Evolutionary conservation across 2,888 invertebrate species (phyloP), one percentile per base, ranked within the genome.

Genomic region (Acholoe squamosa): DNA sequence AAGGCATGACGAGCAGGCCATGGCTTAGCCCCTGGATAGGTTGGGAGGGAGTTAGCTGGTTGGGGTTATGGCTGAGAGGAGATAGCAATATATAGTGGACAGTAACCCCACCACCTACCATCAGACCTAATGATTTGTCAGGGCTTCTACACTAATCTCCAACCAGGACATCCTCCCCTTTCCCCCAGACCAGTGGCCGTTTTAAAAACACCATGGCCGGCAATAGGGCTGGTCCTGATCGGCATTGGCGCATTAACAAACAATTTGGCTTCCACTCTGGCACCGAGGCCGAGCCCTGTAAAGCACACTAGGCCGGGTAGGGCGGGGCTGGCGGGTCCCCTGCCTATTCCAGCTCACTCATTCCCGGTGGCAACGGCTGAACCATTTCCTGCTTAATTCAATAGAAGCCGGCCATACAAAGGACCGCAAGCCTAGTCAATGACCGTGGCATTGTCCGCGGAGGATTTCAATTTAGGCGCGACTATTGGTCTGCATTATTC

Each of bases 391-490:
- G 61, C 22, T 61, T 61, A 43, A 71, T 28, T 71, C 71, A 71
- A 71, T 71, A 71, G 71, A 28, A 14, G n/a, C 71, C 12, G 25
- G 71, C 71, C 28, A 61, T 71, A 84, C 84, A 84, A 84, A 25
- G 51, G 84, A 22, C 51, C n/a, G 22, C n/a, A 0, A 19, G 43
- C 25, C 84, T 28, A 22, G 84, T 84, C 84, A 84, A 84, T 84
- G 84, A 43, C 84, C 43, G 34, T 22, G n/a, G 43, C 22, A 84
- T 84, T 84, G 84, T 84, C 84, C 43, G 43, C 14, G 3, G 43
- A 51, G 84, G 84, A 33, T 84, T 84, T 34, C 84, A 84, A 84
- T 84, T 84, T 84, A 51, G 34, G 43, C 77, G n/a, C 31, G 77
- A n/a, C 77, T 28, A 28, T 28, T 51, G 43, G 33, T 16, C 25